Evolutionary conservation across 2,888 invertebrate species (phyloP), one percentile per base, ranked within the genome.

Genomic region (Ormyrus labotus): DNA sequence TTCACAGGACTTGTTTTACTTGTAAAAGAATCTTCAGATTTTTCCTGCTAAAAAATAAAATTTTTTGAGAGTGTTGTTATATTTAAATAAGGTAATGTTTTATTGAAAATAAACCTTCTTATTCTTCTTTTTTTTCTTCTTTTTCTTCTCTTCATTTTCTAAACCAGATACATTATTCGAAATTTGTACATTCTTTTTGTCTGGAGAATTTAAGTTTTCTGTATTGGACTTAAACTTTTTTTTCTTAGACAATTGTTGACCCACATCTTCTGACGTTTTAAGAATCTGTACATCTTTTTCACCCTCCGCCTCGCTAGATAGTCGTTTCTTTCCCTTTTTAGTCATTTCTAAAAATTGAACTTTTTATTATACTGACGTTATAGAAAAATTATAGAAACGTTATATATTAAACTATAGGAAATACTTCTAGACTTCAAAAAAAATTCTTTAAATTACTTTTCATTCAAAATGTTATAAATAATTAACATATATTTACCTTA

Each of bases 101-200:
- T 68, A 45, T 51, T 7, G 58, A 74, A 51, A 55, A 63, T 10
- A n/a, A 45, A 80, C 80, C 71, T 80, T 61, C 68, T 80, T 13
- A 68, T 5, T 6, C 19, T 76, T 76, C 48, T 68, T 76, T n/a
- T 60, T 57, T 53, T 67, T 68, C 19, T 76, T 71, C 19, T 74
- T 70, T 19, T 63, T 69, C 13, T 58, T 51, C 47, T 19, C 11
- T 50, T 70, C 53, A 19, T 58, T 48, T 45, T 11, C 47, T 7
- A 58, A 53, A 51, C 53, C 9, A 13, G 68, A 34, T 9, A 19
- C 10, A 48, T 45, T 34, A 3, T 64, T 78, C 1, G 0, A 13
- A 55, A 50, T 60, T 61, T 71, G 47, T 61, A 13, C 60, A 63
- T 76, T n/a, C 34, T 34, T 9, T 60, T 51, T 50, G 19, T 65